These are phyloP conservation scores for Pegoplata infirma DNA, from an alignment of 2,888 invertebrate species.

Conservation along the genomic window DNA sequence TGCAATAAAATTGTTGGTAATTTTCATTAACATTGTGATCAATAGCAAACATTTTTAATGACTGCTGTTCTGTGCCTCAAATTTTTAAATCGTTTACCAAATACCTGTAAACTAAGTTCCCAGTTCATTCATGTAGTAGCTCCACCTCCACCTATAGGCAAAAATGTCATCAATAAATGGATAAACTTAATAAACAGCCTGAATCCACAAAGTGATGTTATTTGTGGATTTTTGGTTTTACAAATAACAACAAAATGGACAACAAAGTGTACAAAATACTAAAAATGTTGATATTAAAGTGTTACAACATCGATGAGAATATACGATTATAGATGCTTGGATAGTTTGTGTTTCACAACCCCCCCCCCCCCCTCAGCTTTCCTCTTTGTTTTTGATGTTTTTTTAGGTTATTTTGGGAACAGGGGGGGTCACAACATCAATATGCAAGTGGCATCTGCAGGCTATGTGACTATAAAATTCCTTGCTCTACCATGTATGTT, in stretches of 20 bases:
- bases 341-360: background rate
- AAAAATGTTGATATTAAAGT: background rate
- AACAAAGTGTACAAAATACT: background rate
- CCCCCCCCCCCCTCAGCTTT: too few species aligned
- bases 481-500: too few species aligned
- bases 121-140: too few species aligned
- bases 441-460: conserved; percentile 31
- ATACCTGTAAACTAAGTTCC: too few species aligned
- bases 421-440: conserved; percentile 24
- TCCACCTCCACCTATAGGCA: too few species aligned
- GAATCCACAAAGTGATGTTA: background rate
- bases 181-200: background rate
- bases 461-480: conserved; percentile 6
- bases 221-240: background rate
- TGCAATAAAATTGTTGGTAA: too few species aligned
- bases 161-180: background rate
- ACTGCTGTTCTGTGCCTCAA: too few species aligned
- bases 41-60: too few species aligned
- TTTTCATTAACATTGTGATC: too few species aligned
- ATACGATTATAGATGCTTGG: conserved; percentile 10
- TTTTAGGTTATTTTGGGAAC: background rate
- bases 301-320: conserved; percentile 32
- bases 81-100: too few species aligned
- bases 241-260: background rate
- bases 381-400: too few species aligned